These are phyloP conservation scores for Euglossa dilemma DNA, from an alignment of 1,140 invertebrate species.

Conservation along the genomic window DNA sequence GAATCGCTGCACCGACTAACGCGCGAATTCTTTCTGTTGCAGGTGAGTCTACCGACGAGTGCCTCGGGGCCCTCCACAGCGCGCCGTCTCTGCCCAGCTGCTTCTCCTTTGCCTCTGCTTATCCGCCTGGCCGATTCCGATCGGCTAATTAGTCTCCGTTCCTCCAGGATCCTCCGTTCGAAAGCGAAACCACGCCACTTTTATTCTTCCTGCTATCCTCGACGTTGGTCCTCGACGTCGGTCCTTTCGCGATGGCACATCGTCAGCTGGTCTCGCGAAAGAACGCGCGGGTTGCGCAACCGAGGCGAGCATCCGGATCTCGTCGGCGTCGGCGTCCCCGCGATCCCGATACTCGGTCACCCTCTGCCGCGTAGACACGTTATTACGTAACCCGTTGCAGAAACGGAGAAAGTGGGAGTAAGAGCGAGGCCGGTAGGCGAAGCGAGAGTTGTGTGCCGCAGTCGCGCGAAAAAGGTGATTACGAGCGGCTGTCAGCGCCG, in stretches of 20 bases:
- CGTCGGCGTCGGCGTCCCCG: not conserved
- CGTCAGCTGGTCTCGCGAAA: not conserved
- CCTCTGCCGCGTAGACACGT: not conserved
- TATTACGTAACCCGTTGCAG: conserved; percentile 15
- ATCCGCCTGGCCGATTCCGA: not conserved
- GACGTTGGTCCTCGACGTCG: too few relatives aligned
- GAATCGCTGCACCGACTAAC: not conserved
- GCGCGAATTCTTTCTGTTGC: not conserved
- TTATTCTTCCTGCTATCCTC: too few relatives aligned
- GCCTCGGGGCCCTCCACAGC: not conserved
- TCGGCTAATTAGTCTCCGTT: too few relatives aligned
- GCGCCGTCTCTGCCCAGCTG: not conserved
- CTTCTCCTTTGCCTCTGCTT: not conserved
- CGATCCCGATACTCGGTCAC: conserved; percentile 1
- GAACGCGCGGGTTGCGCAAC: not conserved
- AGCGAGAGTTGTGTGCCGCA: conserved; percentile 20
- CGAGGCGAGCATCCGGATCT: not conserved
- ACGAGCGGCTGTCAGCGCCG: conserved; percentile 35
- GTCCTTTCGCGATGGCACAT: too few relatives aligned
- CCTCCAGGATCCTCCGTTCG: too few relatives aligned
- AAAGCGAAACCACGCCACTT: too few relatives aligned
- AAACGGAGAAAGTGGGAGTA: not conserved
- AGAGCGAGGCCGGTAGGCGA: not conserved
- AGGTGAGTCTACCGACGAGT: not conserved
- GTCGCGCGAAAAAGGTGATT: conserved; percentile 40